A percentile compares a stretch with the other conserved stretches of the same genome.
phyloP scores from a whole-genome alignment of 2,888 invertebrate species.

The Phortica okadai region DNA sequence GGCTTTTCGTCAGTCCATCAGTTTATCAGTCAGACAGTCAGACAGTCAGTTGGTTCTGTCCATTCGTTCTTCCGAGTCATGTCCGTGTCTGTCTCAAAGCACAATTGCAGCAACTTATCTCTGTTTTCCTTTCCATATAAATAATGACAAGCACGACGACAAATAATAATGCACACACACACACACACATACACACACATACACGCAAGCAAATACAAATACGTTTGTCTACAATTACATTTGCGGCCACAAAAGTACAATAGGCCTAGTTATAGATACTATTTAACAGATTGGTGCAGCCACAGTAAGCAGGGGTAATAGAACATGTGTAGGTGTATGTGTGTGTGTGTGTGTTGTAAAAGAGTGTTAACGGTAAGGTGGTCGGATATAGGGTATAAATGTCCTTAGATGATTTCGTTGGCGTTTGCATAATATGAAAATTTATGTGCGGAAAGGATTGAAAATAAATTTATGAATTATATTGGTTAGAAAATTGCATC shows the following conservation, averaged over 20 bases:
- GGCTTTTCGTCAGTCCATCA: slow-evolving; percentile 27
- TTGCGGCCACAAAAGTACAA: slow-evolving; percentile 24
- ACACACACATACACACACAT: slow-evolving; percentile 46
- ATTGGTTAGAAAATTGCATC: slow-evolving; percentile 75
- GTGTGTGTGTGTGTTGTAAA: background rate
- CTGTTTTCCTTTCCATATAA: slow-evolving; percentile 65
- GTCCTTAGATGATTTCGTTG: slow-evolving; percentile 21
- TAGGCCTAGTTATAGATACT: slow-evolving; percentile 26
- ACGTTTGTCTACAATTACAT: slow-evolving; percentile 8
- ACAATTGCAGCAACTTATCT: slow-evolving; percentile 45
- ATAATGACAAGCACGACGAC: slow-evolving; percentile 73
- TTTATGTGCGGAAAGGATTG: slow-evolving; percentile 75
- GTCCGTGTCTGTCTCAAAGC: slow-evolving; percentile 27
- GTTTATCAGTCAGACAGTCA: background rate
- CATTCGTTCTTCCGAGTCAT: background rate
- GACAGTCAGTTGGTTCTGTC: background rate
- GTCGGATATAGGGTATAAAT: too few relatives aligned
- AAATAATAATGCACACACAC: slow-evolving; percentile 66
- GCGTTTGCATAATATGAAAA: slow-evolving; percentile 67
- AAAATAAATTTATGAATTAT: slow-evolving; percentile 75
- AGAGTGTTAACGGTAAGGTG: background rate
- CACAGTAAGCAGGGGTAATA: background rate
- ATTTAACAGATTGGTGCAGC: background rate
- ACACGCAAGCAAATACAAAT: slow-evolving; percentile 37
- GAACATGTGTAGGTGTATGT: background rate